Evolutionary conservation across 2,797 vertebrate genomes (phyloP).

Genomic region (Remorina albescens): DNA sequence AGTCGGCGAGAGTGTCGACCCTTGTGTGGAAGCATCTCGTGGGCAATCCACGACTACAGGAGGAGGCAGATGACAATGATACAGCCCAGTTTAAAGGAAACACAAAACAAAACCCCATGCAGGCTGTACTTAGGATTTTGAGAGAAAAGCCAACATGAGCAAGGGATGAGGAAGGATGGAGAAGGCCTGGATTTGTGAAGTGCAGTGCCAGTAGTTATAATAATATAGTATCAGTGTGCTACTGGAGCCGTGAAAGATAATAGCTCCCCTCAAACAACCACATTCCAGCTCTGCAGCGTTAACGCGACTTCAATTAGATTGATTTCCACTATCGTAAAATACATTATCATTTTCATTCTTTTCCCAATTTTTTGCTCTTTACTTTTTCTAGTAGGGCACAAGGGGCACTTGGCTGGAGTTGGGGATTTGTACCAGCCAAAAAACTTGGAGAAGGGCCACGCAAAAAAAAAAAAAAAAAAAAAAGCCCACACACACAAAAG

Average conservation of each 20-base stretch:
- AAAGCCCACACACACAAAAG: constrained; percentile 41
- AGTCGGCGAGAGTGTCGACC: constrained; percentile 7
- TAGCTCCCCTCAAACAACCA: constrained; percentile 39
- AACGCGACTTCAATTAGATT: constrained; percentile 47
- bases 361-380: constrained; percentile 20
- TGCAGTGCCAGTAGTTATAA: constrained; percentile 52
- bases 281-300: constrained; percentile 48
- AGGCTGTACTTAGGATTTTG: constrained; percentile 39
- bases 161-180: constrained; percentile 45
- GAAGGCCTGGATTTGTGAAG: constrained; percentile 42
- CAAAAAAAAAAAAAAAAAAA: background rate
- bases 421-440: constrained; percentile 11
- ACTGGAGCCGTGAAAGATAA: constrained; percentile 58
- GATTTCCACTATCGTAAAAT: constrained; percentile 49
- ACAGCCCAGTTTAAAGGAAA: constrained; percentile 35
- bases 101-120: constrained; percentile 31
- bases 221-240: constrained; percentile 52
- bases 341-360: constrained; percentile 36
- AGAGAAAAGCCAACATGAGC: constrained; percentile 38
- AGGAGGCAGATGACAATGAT: constrained; percentile 42
- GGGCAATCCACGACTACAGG: constrained; percentile 38
- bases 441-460: constrained; percentile 41
- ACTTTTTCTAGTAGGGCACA: constrained; percentile 25
- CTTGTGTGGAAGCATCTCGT: constrained; percentile 29
- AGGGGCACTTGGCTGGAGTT: constrained; percentile 17